phyloP scores from a whole-genome alignment of 2,113 vertebrate genomes.

The Mesocricetus auratus region DNA sequence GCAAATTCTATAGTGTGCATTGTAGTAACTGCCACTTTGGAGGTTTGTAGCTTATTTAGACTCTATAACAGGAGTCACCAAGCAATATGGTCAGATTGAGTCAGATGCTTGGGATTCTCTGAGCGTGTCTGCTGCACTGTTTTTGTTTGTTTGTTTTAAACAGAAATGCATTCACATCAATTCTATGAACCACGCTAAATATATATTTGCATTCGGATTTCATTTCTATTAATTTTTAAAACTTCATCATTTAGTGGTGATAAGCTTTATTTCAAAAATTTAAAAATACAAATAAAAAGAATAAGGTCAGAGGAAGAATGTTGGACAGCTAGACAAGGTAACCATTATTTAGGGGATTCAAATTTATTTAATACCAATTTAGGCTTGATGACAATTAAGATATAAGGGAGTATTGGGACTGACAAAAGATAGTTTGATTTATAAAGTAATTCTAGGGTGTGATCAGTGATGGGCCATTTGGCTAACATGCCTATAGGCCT shows the following conservation, averaged over 20 bases:
- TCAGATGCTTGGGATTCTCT: background rate
- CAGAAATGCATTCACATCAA: background rate
- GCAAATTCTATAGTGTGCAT: background rate
- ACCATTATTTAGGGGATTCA: background rate
- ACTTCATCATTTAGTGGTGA: background rate
- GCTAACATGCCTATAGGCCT: background rate
- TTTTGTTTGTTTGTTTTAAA: too few species aligned
- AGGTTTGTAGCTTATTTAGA: background rate
- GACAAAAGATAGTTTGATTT: slow-evolving; percentile 12
- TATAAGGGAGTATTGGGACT: background rate
- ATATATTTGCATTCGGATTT: background rate
- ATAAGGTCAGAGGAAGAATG: background rate
- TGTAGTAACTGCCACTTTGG: background rate
- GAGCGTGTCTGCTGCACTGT: background rate
- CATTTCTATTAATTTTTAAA: background rate
- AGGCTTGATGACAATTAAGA: slow-evolving; percentile 17
- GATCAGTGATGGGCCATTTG: background rate
- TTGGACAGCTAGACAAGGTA: background rate
- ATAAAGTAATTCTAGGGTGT: background rate
- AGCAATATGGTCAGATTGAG: background rate
- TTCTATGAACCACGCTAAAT: background rate
- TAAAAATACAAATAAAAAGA: background rate
- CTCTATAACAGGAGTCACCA: background rate
- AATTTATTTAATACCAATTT: slow-evolving; percentile 28
- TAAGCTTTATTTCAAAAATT: background rate